Conservation (phyloP, 2,113 vertebrate species). For the Cyrtonyx montezumae region DNA sequence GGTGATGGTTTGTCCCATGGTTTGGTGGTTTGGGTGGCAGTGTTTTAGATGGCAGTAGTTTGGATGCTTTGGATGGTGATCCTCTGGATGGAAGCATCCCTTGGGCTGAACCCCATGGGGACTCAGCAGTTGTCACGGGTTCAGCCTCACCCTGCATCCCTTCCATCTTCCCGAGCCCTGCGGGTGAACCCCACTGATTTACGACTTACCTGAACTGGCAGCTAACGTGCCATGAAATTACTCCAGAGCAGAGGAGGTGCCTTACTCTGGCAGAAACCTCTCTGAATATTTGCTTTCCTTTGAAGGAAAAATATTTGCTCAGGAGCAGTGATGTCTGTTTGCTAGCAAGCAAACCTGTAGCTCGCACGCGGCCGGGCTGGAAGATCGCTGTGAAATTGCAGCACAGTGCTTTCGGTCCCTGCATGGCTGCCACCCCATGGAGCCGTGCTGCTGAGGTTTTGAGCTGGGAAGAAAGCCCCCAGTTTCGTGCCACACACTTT, state of each 20-base stretch:
- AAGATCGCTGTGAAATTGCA: conserved; percentile 37
- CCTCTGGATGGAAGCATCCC: rapidly evolving
- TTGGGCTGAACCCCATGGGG: neutral
- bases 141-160: neutral
- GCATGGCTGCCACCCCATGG: rapidly evolving
- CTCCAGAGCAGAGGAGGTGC: neutral
- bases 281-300: conserved; percentile 34
- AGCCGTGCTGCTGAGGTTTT: neutral
- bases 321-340: neutral
- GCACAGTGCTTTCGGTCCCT: neutral
- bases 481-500: conserved; percentile 5
- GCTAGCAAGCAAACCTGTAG: neutral
- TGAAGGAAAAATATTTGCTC: conserved; percentile 19
- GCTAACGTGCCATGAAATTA: conserved; percentile 53
- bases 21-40: too few species aligned
- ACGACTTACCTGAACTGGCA: neutral
- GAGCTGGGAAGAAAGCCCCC: rapidly evolving
- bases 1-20: too few species aligned
- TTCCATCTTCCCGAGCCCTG: neutral
- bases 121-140: neutral
- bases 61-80: neutral
- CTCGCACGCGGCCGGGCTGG: neutral
- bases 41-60: too few species aligned
- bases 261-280: neutral
- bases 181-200: neutral